Percentiles rank a stretch among this genome's conserved stretches.
phyloP scores from a whole-genome alignment of 92 coral and sea anemone species.

The Epizoanthus rinbou region DNA sequence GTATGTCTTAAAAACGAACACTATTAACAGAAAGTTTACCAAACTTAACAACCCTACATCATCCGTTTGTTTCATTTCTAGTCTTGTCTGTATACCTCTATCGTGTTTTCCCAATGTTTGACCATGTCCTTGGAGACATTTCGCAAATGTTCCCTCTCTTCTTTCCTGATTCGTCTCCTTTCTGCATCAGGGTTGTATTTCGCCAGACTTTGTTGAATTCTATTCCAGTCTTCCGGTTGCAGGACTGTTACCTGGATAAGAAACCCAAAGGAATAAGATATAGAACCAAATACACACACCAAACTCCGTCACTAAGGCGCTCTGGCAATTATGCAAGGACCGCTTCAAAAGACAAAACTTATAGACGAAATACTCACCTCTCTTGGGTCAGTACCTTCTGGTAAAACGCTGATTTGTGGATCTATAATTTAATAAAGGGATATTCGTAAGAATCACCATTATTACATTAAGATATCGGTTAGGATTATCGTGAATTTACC shows the following conservation, averaged over 20 bases:
- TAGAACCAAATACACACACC: neutral
- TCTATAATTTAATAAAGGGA: conserved; percentile 44
- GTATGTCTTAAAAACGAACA: too few species aligned
- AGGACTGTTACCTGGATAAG: conserved; percentile 83
- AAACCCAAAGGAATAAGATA: neutral
- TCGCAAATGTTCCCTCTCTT: conserved; percentile 86
- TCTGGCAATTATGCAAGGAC: neutral
- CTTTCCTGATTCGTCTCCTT: conserved; percentile 70
- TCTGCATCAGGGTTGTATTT: conserved; percentile 87
- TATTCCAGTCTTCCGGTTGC: conserved; percentile 93
- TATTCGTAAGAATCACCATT: neutral
- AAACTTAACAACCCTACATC: neutral
- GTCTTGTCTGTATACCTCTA: conserved; percentile 72
- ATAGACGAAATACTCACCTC: conserved; percentile 65
- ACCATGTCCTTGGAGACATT: conserved; percentile 83
- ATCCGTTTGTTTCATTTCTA: neutral
- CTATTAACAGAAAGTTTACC: too few species aligned
- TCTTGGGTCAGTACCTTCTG: conserved; percentile 86
- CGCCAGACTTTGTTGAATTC: conserved; percentile 92
- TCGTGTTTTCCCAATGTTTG: conserved; percentile 97
- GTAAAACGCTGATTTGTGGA: conserved; percentile 72
- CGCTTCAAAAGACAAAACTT: too few species aligned
- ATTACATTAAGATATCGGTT: neutral
- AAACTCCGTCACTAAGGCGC: neutral
- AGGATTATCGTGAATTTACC: conserved; percentile 60